A percentile compares a stretch with the other conserved stretches of the same genome.
Conservation (phyloP, 2,888 invertebrate species). For the Hypena proboscidalis region DNA sequence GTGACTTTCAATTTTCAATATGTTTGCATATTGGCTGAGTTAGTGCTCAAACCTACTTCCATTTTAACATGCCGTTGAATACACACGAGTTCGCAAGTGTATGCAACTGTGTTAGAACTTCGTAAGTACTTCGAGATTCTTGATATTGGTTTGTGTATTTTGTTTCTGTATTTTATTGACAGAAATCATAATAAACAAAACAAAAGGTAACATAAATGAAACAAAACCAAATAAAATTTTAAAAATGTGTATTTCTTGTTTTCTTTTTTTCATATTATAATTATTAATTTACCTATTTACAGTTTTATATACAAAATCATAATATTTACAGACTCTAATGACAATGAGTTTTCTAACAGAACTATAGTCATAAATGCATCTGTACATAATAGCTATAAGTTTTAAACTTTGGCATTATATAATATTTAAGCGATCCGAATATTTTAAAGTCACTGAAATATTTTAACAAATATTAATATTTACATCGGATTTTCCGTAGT, state of each 20-base stretch:
- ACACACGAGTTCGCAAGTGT: constrained; percentile 40
- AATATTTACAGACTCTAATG: constrained; percentile 75
- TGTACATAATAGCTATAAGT: constrained; percentile 77
- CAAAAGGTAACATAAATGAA: constrained; percentile 67
- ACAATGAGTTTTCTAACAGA: constrained; percentile 61
- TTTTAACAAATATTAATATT: constrained; percentile 53
- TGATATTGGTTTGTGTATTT: not conserved
- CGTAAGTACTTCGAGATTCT: constrained; percentile 8
- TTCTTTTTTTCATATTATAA: constrained; percentile 62
- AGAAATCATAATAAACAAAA: constrained; percentile 22
- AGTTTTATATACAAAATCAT: constrained; percentile 71
- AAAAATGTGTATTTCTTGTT: constrained; percentile 78
- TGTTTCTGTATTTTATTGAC: not conserved
- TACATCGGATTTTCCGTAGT: constrained; percentile 60
- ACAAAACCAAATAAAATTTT: constrained; percentile 81
- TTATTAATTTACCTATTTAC: constrained; percentile 70
- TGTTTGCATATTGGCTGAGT: constrained; percentile 60
- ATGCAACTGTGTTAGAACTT: constrained; percentile 39
- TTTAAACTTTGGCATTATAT: constrained; percentile 83
- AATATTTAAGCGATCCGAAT: constrained; percentile 51
- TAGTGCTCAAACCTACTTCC: constrained; percentile 44
- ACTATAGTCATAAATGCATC: constrained; percentile 72
- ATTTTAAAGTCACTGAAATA: constrained; percentile 41
- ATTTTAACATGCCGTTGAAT: constrained; percentile 44
- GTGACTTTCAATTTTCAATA: constrained; percentile 63